Evolutionary conservation across 2,113 vertebrate genomes (phyloP).

Genomic region (Erinaceus europaeus): DNA sequence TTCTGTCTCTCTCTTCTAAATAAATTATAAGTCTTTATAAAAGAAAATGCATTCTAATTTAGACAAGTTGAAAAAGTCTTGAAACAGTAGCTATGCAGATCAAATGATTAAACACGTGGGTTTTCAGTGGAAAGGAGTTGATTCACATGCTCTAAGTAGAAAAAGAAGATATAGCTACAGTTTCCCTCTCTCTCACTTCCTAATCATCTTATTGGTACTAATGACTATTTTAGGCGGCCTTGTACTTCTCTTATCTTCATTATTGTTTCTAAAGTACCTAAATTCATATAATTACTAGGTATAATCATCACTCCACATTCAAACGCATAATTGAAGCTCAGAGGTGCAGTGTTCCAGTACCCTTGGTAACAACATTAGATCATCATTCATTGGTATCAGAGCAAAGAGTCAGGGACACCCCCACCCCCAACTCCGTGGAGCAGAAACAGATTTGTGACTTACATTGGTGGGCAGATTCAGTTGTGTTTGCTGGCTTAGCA

Average conservation of each 20-base stretch:
- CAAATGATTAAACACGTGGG: not conserved
- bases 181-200: not conserved
- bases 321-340: not conserved
- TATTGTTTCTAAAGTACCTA: not conserved
- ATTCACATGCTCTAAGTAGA: not conserved
- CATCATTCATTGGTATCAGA: not conserved
- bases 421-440: too few species aligned
- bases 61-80: not conserved
- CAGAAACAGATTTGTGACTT: not conserved
- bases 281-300: not conserved
- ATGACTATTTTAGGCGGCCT: not conserved
- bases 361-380: not conserved
- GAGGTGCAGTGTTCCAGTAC: not conserved
- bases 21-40: too few species aligned
- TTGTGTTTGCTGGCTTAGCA: too few species aligned
- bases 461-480: rapidly evolving
- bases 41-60: too few species aligned
- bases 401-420: too few species aligned
- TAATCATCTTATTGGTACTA: not conserved
- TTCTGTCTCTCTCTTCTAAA: too few species aligned
- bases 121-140: not conserved
- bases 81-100: not conserved
- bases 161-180: not conserved
- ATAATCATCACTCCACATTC: not conserved
- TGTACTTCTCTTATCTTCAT: not conserved